Evolutionary conservation across 2,797 vertebrate genomes (phyloP), one percentile per base, ranked within the genome.

Genomic region (Sebastes kiyomatsui): DNA sequence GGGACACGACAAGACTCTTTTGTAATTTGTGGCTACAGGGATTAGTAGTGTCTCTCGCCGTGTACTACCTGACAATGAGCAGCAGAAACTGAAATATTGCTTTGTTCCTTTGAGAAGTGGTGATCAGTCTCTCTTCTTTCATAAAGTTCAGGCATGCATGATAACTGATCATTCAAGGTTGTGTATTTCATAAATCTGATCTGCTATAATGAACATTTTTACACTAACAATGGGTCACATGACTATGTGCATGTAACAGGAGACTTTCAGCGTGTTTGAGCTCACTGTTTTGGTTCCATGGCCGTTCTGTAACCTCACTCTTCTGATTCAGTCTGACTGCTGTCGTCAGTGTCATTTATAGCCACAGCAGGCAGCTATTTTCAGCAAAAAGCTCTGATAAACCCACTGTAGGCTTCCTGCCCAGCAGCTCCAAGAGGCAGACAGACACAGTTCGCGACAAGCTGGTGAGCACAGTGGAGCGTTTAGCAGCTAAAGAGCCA

Each of bases 11-110:
- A 83, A 82, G 72, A 82, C 67, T 80, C 72, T 77, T 77, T 79
- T 88, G 77, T 87, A 70, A 77, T 84, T 84, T 84, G 64, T 75
- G 71, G 66, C 82, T 35, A 6, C 67, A 62, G 75, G 83, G 78
- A 82, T 85, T 84, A 78, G 58, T 46, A 7, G 72, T 49, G 61
- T 72, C 58, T 76, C 30, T 81, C 1, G 6, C 13, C 4, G 11
- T 78, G 77, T 27, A 42, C 69, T 77, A 52, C 72, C 75, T 77
- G 62, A 82, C 64, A 78, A 78, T 70, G 69, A 78, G 72, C 65
- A 30, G 33, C 42, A 4, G 42, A 67, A 74, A 27, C 60, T 55
- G 20, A 54, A 82, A 30, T 60, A 71, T 9, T n/a, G 20, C 65
- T 80, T 75, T 75, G 30, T 49, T 42, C 59, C 49, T 1, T 28